A percentile compares a stretch with the other conserved stretches of the same genome.
These are phyloP conservation scores for Psilanteris sp. DNA, from an alignment of 1,140 invertebrate species.

Conservation along the genomic window DNA sequence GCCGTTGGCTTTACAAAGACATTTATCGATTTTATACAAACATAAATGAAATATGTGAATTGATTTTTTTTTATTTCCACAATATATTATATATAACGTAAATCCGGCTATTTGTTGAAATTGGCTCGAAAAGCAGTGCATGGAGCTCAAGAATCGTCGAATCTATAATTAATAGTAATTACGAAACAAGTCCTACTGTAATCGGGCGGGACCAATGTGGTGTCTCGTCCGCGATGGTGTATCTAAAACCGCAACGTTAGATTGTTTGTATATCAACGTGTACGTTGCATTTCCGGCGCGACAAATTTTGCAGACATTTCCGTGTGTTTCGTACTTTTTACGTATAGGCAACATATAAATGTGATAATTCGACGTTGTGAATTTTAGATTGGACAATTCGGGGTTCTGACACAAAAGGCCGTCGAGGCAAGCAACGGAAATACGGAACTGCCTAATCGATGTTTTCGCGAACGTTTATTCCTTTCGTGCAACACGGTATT, in stretches of 20 bases:
- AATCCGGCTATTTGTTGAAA: neutral
- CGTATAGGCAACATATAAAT: constrained; percentile 15
- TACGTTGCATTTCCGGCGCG: constrained; percentile 8
- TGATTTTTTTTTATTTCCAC: no score
- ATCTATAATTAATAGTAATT: constrained; percentile 39
- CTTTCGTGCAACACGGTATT: constrained; percentile 10
- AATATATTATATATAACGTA: neutral
- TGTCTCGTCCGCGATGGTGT: constrained; percentile 1
- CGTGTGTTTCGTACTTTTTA: constrained; percentile 30
- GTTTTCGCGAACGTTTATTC: constrained; percentile 19
- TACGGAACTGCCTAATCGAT: constrained; percentile 40
- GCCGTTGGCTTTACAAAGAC: no score
- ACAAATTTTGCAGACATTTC: constrained; percentile 12
- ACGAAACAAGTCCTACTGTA: no score
- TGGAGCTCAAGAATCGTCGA: constrained; percentile 48
- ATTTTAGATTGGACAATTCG: constrained; percentile 54
- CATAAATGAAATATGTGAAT: no score
- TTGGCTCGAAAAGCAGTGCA: neutral
- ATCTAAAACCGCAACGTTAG: constrained; percentile 10
- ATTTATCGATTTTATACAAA: no score
- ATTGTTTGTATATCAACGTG: constrained; percentile 9
- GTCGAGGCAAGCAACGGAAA: constrained; percentile 1
- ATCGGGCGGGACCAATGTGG: neutral
- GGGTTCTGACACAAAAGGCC: constrained; percentile 18
- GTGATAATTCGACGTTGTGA: constrained; percentile 32